Evolutionary conservation across 2,113 vertebrate genomes (phyloP).

Genomic region (Grammomys surdaster): DNA sequence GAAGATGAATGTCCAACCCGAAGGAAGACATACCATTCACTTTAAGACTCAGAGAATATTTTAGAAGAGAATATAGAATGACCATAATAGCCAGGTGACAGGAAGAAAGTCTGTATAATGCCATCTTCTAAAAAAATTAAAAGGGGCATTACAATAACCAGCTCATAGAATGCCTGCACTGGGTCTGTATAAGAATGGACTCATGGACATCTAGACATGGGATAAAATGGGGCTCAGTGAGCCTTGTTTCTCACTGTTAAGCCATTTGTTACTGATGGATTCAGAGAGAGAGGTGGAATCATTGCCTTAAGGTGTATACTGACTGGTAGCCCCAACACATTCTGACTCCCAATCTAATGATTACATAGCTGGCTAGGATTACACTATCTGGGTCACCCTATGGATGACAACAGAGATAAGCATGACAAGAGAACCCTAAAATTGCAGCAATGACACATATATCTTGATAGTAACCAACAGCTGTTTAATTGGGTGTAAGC

Average conservation of each 20-base stretch:
- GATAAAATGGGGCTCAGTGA: fast-evolving
- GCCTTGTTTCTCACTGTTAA: too few relatives aligned
- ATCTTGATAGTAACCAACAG: neutral
- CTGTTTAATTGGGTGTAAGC: neutral
- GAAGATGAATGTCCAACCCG: neutral
- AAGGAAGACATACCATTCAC: neutral
- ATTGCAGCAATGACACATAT: neutral
- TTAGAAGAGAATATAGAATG: neutral
- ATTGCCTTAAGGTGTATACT: neutral
- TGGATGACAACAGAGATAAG: neutral
- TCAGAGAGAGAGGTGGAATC: neutral
- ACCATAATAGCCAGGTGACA: neutral
- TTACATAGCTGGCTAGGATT: neutral
- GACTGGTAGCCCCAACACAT: neutral
- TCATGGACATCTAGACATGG: neutral
- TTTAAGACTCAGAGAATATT: neutral
- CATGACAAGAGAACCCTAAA: neutral
- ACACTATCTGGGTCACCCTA: neutral
- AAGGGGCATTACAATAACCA: neutral
- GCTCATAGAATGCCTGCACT: neutral
- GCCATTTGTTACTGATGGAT: neutral
- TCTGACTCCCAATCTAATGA: neutral
- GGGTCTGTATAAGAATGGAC: neutral
- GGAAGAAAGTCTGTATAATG: neutral
- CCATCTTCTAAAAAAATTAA: neutral